Conservation (phyloP, 2,888 invertebrate genomes). For the Serripes groenlandicus region DNA sequence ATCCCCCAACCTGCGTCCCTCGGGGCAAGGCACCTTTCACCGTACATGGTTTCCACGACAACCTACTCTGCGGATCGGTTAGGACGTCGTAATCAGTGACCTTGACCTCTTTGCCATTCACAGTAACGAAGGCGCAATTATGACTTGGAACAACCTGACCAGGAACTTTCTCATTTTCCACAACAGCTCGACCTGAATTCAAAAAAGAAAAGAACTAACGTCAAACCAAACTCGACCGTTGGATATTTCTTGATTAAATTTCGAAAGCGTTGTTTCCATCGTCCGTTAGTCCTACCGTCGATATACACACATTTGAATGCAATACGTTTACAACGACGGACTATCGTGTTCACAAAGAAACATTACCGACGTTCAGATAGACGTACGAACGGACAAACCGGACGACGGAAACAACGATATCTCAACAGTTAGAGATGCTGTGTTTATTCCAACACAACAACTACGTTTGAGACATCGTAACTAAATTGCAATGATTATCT, state of each 20-base stretch:
- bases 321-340: not conserved
- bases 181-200: constrained; percentile 10
- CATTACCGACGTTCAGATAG: not conserved
- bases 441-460: no score
- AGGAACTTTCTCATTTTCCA: constrained; percentile 13
- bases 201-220: no score
- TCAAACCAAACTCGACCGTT: not conserved
- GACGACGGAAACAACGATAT: no score
- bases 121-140: constrained; percentile 16
- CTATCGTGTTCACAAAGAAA: not conserved
- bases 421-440: no score
- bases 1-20: constrained; percentile 14
- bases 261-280: no score
- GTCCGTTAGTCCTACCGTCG: not conserved
- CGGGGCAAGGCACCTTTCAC: constrained; percentile 19
- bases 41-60: constrained; percentile 14
- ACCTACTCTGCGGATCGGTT: constrained; percentile 13
- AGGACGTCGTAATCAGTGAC: constrained; percentile 24
- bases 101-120: constrained; percentile 15
- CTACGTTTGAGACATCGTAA: no score
- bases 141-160: constrained; percentile 19
- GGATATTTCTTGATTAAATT: not conserved
- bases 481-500: no score
- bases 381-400: not conserved
- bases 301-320: not conserved